These are phyloP conservation scores for Hystrix brachyura DNA, from an alignment of 2,113 vertebrate species.

Conservation along the genomic window DNA sequence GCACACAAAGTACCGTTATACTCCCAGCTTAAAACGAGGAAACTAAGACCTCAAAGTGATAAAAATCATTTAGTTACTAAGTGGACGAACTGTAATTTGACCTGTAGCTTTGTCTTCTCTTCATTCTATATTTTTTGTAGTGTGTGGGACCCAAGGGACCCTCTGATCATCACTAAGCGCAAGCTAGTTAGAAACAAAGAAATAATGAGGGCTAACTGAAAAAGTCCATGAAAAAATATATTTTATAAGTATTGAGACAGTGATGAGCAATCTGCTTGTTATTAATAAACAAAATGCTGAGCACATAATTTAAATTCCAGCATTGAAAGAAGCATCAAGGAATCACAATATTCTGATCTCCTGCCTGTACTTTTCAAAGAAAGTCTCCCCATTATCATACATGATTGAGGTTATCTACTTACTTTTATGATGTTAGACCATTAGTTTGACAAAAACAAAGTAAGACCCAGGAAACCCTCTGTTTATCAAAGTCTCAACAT, in stretches of 20 bases:
- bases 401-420: neutral
- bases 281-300: slow-evolving; percentile 6
- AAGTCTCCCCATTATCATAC: neutral
- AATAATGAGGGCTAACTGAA: slow-evolving; percentile 19
- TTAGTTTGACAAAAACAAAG: neutral
- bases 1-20: neutral
- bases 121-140: neutral
- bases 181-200: slow-evolving; percentile 48
- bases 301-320: slow-evolving; percentile 13
- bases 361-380: neutral
- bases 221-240: neutral
- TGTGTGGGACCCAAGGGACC: neutral
- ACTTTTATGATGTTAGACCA: slow-evolving; percentile 26
- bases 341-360: neutral
- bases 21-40: neutral
- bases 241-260: neutral
- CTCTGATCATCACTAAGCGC: neutral
- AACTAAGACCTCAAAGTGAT: neutral
- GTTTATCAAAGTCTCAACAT: neutral
- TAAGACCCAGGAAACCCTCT: neutral
- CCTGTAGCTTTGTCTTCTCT: neutral
- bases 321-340: neutral
- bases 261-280: neutral
- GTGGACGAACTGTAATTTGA: neutral
- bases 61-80: neutral